Conservation (phyloP, 2,113 vertebrate species). For the Anarhynchus alexandrinus region DNA sequence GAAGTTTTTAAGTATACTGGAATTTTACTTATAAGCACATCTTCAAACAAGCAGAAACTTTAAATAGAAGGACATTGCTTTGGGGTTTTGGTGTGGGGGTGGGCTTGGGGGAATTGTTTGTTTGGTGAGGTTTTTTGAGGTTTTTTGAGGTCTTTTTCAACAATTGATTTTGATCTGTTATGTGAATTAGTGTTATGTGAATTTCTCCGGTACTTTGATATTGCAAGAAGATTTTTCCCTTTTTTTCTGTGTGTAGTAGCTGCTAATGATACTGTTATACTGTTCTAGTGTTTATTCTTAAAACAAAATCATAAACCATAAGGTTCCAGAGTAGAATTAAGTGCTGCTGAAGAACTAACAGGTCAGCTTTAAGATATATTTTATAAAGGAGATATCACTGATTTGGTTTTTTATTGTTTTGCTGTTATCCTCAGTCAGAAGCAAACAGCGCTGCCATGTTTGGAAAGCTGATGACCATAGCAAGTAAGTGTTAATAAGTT, state of each 20-base stretch:
- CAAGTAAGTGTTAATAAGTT: conserved; percentile 83
- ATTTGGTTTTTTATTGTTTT: conserved; percentile 27
- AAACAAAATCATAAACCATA: neutral
- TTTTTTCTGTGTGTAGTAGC: neutral
- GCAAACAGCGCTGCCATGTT: conserved; percentile 94
- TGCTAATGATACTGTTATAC: neutral
- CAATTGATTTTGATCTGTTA: neutral
- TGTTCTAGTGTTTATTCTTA: neutral
- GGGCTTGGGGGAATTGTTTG: neutral
- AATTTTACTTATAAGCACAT: neutral
- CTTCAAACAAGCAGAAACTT: neutral
- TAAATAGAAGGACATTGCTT: neutral
- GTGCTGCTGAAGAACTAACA: neutral
- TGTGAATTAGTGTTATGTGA: neutral
- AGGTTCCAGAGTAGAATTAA: neutral
- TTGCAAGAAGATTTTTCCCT: neutral
- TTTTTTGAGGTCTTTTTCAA: neutral
- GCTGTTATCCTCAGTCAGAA: conserved; percentile 85
- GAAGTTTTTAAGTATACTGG: neutral
- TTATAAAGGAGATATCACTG: neutral
- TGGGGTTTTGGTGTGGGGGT: neutral
- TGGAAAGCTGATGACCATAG: conserved; percentile 96
- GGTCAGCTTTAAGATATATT: neutral
- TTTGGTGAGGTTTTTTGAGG: rapidly evolving
- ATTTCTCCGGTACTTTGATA: neutral